Evolutionary conservation across 2,888 invertebrate genomes (phyloP), one percentile per base, ranked within the genome.

Genomic region (Rhaphigaster nebulosa): DNA sequence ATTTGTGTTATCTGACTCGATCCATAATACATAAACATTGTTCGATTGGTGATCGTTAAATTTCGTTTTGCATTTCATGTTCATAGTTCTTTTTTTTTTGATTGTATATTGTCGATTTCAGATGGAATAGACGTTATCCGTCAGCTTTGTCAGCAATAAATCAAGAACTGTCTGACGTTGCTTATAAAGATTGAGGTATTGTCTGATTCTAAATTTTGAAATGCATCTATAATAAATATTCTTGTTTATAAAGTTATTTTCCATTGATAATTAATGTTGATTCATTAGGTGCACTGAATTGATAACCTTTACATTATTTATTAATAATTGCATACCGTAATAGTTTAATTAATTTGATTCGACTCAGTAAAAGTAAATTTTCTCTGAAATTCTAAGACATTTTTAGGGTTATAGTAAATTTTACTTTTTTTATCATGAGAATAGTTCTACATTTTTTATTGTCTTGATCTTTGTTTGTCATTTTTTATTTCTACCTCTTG

Each of bases 71-170:
- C 89, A 89, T 89, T 89, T 89, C 76, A 76, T 70, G 70, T 76
- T 89, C 84, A 76, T 89, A 60, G 70, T 89, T 89, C 80, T 45
- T 80, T 65, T 87, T 65, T 70, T 88, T 89, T 90, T 89, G 90
- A 91, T 91, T 56, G 80, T 87, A 88, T 87, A 91, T 92, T 92
- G 91, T 92, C 87, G 80, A 92, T 92, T 92, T 91, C 92, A 92
- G 92, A 92, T 92, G 91, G 91, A 92, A 90, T 92, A 91, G 91
- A 90, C 90, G 90, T 87, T 88, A 88, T 87, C 90, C 84, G 90
- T 91, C 91, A 92, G 91, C 92, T 91, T 91, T 90, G 91, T 92
- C 92, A 91, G 90, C 91, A 92, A 76, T 92, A 88, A 54, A 90
- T 91, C 89, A 90, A 91, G 87, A 87, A 87, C 87, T 90, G 54